These are phyloP conservation scores for Sula dactylatra DNA, from an alignment of 2,113 vertebrate species.

Conservation along the genomic window DNA sequence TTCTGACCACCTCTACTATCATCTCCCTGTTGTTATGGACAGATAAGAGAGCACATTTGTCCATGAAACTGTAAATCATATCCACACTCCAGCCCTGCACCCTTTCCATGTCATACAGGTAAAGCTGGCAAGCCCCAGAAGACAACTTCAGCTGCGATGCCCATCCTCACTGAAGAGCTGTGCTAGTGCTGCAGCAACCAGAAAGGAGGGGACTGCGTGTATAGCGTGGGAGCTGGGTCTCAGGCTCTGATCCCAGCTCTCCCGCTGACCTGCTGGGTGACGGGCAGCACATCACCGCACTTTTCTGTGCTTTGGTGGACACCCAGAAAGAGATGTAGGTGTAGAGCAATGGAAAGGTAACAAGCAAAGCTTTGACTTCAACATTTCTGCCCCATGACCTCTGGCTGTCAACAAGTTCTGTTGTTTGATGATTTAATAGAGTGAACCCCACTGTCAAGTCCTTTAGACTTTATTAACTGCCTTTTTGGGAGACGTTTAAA, in stretches of 20 bases:
- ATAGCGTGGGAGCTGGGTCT: background rate
- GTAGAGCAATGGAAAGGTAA: background rate
- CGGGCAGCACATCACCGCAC: fast-evolving
- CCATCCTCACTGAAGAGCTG: background rate
- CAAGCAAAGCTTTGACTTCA: background rate
- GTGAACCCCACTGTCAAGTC: background rate
- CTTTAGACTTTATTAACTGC: background rate
- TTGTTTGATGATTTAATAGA: background rate
- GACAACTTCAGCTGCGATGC: background rate
- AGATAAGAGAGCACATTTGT: background rate
- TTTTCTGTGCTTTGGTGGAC: background rate
- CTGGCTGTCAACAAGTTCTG: background rate
- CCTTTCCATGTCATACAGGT: background rate
- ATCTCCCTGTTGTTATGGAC: background rate
- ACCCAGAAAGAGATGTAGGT: background rate
- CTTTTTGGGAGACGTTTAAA: background rate
- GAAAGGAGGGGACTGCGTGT: fast-evolving
- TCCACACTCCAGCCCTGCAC: background rate
- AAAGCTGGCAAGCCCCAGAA: background rate
- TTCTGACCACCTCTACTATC: background rate
- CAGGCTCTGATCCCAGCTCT: background rate
- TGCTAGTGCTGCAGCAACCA: background rate
- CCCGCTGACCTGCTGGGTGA: background rate
- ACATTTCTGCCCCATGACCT: background rate
- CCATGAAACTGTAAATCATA: background rate